These are phyloP conservation scores for Labia minor DNA, from an alignment of 2,888 invertebrate genomes.

Conservation along the genomic window DNA sequence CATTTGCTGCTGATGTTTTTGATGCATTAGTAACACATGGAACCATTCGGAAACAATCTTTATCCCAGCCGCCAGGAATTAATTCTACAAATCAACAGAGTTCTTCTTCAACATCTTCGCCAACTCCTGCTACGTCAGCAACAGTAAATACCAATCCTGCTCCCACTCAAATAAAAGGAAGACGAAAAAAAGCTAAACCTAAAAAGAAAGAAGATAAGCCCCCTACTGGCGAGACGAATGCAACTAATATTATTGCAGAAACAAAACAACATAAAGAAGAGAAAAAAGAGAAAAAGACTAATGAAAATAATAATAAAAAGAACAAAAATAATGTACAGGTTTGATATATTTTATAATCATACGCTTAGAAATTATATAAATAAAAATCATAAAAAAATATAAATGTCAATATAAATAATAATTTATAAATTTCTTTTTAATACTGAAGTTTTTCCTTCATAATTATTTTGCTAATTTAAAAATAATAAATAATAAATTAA, in stretches of 20 bases:
- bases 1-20: conserved; percentile 32
- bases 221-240: background rate
- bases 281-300: conserved; percentile 17
- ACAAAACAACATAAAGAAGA: conserved; percentile 1
- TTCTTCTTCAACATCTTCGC: background rate
- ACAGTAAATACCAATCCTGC: background rate
- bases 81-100: background rate
- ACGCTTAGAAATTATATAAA: too few relatives aligned
- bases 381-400: too few relatives aligned
- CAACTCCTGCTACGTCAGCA: background rate
- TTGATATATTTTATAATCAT: too few relatives aligned
- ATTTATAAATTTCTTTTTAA: too few relatives aligned
- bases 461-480: too few relatives aligned
- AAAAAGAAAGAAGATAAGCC: conserved; percentile 1
- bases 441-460: too few relatives aligned
- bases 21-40: conserved; percentile 33
- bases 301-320: conserved; percentile 26
- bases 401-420: too few relatives aligned
- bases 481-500: too few relatives aligned
- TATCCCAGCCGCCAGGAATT: background rate
- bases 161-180: conserved; percentile 14
- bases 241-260: background rate
- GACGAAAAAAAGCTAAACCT: background rate
- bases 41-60: conserved; percentile 23
- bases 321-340: conserved; percentile 13